Evolutionary conservation across 2,113 vertebrate species (phyloP), one percentile per base, ranked within the genome.

Genomic region (Monarcha castaneiventris): DNA sequence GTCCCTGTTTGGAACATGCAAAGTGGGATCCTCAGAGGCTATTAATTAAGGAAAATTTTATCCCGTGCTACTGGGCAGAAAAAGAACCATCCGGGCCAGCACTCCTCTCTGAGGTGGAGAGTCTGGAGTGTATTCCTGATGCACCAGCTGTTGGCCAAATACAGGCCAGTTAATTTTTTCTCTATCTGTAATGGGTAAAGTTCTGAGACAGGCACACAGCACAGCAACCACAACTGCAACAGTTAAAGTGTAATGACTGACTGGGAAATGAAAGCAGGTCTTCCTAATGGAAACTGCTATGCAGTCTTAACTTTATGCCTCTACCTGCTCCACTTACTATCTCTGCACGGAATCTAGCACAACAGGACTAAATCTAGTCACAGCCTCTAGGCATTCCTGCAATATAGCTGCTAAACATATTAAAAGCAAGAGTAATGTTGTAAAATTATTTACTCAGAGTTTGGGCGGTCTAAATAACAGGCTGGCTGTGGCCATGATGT

Each of bases 221-320:
- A n/a, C 23, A 69, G 78, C 75, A 82, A 64, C 52, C 77, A 67
- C 66, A 78, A 35, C 69, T 14, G 78, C 92, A 76, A 55, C 71
- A 90, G 94, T 63, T 95, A 77, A 86, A 74, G 64, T 74, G 46
- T 87, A 91, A 89, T 89, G 92, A 94, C 87, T 58, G 81, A 16
- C 87, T 88, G 59, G 88, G 78, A 87, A 91, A 91, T 79, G 74
- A 82, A 79, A 90, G 63, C 92, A 83, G 85, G 69, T 87, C 90
- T 89, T 84, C 59, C 78, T 91, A 87, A 91, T 79, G 90, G 87
- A 78, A 96, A 62, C 95, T 73, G 90, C 88, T 79, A 76, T 82
- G 82, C 95, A 92, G 51, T 87, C 90, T 93, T 91, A 79, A 72
- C 94, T 94, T 94, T 85, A 93, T 94, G 95, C 94, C 79, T 95